Percentiles rank a stretch among this genome's conserved stretches.
These are phyloP conservation scores for Drosophila meridionalis DNA, from an alignment of 2,888 invertebrate genomes.

Conservation along the genomic window DNA sequence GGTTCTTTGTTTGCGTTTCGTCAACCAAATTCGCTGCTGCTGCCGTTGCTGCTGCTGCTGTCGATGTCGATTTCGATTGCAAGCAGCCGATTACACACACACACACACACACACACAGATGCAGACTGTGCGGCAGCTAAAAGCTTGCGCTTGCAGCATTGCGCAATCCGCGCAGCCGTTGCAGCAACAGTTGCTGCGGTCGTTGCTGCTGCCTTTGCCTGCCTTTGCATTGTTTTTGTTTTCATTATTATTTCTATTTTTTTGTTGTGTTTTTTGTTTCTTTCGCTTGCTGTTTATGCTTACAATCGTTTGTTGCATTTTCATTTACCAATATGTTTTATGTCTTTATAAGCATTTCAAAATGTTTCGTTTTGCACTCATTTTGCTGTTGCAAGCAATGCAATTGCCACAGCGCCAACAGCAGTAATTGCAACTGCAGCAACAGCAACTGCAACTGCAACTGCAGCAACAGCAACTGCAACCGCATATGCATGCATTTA, in stretches of 20 bases:
- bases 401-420: constrained; percentile 27
- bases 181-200: constrained; percentile 40
- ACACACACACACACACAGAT: constrained; percentile 2
- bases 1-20: constrained; percentile 55
- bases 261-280: neutral
- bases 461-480: constrained; percentile 18
- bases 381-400: constrained; percentile 54
- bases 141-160: constrained; percentile 52
- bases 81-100: constrained; percentile 47
- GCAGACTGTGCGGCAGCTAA: constrained; percentile 28
- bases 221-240: constrained; percentile 10
- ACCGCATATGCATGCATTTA: constrained; percentile 35
- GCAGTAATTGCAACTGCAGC: constrained; percentile 23
- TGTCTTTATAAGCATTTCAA: constrained; percentile 58
- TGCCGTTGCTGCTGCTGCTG: constrained; percentile 9
- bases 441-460: constrained; percentile 9
- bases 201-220: constrained; percentile 3
- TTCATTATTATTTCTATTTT: neutral
- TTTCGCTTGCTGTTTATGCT: constrained; percentile 30
- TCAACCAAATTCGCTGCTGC: constrained; percentile 50
- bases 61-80: constrained; percentile 53
- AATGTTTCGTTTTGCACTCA: constrained; percentile 55
- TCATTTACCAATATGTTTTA: constrained; percentile 64
- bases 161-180: constrained; percentile 50
- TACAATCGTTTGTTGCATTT: constrained; percentile 63